Evolutionary conservation across 2,797 vertebrate genomes (phyloP), one percentile per base, ranked within the genome.

Genomic region (Sebastes umbrosus): DNA sequence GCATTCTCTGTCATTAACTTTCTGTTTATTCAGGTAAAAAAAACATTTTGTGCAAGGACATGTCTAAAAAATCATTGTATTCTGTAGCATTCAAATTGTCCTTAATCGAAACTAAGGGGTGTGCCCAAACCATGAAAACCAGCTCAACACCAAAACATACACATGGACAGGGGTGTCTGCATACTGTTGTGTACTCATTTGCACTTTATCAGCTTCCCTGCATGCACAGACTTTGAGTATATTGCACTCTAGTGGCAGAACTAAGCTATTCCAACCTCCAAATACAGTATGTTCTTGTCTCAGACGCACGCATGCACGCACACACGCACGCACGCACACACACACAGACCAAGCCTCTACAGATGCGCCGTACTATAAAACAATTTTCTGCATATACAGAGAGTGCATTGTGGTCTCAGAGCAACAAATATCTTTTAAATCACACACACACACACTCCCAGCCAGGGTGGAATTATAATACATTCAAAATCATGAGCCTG

Each of bases 171-270:
- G 1, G 2, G 13, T 20, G 22, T 52, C 27, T 43, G 70, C 18
- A 11, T 55, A 16, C 62, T 54, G 62, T 31, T 31, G 43, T 65
- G 55, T 34, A 3, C 43, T 29, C 46, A 57, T 58, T 3, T 67
- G 43, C 7, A 27, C 16, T 34, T 1, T 7, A 16, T 16, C 13
- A 14, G 36, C 12, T 9, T 52, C 13, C 12, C 16, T 67, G 39
- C 18, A 36, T 8, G 16, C 68, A 59, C n/a, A 84, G 8, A 60
- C 80, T 90, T 89, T 84, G 90, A 78, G 22, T 62, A 67, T 31
- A 81, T 39, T 82, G 87, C 89, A 43, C 92, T 93, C 93, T 92
- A 80, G 88, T 93, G 93, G 89, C 66, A 70, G 6, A 2, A 84
- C 3, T 4, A 7, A 34, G 60, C 4, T 64, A 75, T 18, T 69